These are phyloP conservation scores for Macaria notata DNA, from an alignment of 2,888 invertebrate species.

Conservation along the genomic window DNA sequence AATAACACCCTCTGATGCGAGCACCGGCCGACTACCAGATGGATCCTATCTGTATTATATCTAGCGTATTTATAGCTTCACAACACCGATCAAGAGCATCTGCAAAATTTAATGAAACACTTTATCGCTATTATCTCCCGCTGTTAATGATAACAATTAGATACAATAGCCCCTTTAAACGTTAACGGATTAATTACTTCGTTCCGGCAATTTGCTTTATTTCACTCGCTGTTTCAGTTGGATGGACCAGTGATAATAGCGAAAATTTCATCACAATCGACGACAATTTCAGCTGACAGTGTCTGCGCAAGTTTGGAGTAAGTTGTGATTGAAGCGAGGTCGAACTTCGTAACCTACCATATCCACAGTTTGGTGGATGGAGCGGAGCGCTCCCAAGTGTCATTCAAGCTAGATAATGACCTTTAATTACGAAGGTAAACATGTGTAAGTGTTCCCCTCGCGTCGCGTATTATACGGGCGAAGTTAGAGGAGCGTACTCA, in stretches of 20 bases:
- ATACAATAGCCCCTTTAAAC: slow-evolving; percentile 30
- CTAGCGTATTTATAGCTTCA: slow-evolving; percentile 42
- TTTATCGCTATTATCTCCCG: slow-evolving; percentile 17
- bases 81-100: slow-evolving; percentile 29
- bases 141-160: slow-evolving; percentile 33
- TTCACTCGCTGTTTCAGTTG: slow-evolving; percentile 21
- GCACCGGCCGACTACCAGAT: slow-evolving; percentile 29
- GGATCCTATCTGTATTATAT: slow-evolving; percentile 43
- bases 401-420: slow-evolving; percentile 32
- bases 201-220: slow-evolving; percentile 31
- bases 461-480: slow-evolving; percentile 30
- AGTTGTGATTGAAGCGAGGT: not conserved
- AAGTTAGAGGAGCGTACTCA: slow-evolving; percentile 44
- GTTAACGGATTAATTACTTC: slow-evolving; percentile 29
- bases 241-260: slow-evolving; percentile 17
- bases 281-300: slow-evolving; percentile 17
- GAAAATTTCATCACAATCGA: slow-evolving; percentile 25
- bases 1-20: slow-evolving; percentile 42
- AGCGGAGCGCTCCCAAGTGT: slow-evolving; percentile 16
- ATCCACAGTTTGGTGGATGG: slow-evolving; percentile 4
- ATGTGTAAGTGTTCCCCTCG: slow-evolving; percentile 22
- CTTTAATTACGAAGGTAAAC: slow-evolving; percentile 33
- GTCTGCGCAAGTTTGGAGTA: slow-evolving; percentile 3
- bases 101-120: slow-evolving; percentile 25
- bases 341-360: not conserved